Evolutionary conservation across 2,113 vertebrate genomes (phyloP).

Genomic region (Trinectes maculatus): DNA sequence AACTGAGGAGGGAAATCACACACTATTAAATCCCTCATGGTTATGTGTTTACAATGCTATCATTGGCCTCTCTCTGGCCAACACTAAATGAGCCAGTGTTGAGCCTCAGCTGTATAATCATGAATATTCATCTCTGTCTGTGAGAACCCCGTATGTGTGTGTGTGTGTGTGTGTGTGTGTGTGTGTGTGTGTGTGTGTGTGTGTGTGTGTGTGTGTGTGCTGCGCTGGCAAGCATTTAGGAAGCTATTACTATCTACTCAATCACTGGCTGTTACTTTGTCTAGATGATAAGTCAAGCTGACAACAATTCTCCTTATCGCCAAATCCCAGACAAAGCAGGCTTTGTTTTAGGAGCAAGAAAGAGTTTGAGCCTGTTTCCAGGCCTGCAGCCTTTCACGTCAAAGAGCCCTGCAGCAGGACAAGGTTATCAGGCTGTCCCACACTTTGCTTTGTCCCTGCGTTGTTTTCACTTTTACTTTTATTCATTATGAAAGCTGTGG

Average conservation of each 20-base stretch:
- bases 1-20: slow-evolving; percentile 41
- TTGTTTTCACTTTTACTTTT: slow-evolving; percentile 9
- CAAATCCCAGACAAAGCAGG: slow-evolving; percentile 39
- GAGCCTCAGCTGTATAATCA: slow-evolving; percentile 66
- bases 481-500: slow-evolving; percentile 22
- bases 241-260: slow-evolving; percentile 62
- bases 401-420: slow-evolving; percentile 13
- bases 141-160: slow-evolving; percentile 53
- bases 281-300: slow-evolving; percentile 64
- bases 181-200: slow-evolving; percentile 37
- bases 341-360: slow-evolving; percentile 41
- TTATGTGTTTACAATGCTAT: slow-evolving; percentile 65
- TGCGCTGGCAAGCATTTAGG: slow-evolving; percentile 58
- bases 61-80: slow-evolving; percentile 68
- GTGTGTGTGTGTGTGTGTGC: slow-evolving; percentile 32
- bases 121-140: slow-evolving; percentile 75
- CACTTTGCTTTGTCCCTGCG: slow-evolving; percentile 10
- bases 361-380: slow-evolving; percentile 8
- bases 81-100: slow-evolving; percentile 71
- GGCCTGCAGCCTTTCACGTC: slow-evolving; percentile 11
- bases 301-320: slow-evolving; percentile 56
- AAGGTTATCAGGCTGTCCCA: slow-evolving; percentile 6
- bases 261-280: slow-evolving; percentile 66
- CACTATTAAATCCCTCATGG: slow-evolving; percentile 65
- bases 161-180: slow-evolving; percentile 52